A percentile compares a stretch with the other conserved stretches of the same genome.
Conservation (phyloP, 2,888 invertebrate species). For the Sminthurides aquaticus region DNA sequence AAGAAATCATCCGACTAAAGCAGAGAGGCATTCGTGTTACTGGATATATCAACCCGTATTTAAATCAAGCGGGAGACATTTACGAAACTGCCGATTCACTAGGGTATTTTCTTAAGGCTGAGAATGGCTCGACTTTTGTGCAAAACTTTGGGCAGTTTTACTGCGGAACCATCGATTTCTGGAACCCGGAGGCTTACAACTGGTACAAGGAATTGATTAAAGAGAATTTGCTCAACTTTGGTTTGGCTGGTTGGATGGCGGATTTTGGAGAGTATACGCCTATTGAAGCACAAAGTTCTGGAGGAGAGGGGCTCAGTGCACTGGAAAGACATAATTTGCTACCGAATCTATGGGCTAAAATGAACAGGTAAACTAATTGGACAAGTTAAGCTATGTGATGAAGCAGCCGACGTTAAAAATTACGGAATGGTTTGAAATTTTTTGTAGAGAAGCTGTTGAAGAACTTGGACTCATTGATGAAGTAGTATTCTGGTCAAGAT, state of each 20-base stretch:
- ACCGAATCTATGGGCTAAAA: constrained; percentile 35
- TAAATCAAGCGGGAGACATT: constrained; percentile 39
- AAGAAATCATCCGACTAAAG: constrained; percentile 27
- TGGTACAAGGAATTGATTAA: constrained; percentile 45
- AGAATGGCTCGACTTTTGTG: constrained; percentile 30
- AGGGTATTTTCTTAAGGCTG: constrained; percentile 35
- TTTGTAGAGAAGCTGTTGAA: constrained; percentile 29
- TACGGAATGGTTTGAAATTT: no score
- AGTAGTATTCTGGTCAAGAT: constrained; percentile 39
- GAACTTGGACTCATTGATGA: constrained; percentile 29
- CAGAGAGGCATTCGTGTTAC: constrained; percentile 34
- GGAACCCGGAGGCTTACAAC: constrained; percentile 45
- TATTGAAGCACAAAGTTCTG: constrained; percentile 24
- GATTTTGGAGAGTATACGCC: constrained; percentile 44
- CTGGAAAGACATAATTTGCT: constrained; percentile 35
- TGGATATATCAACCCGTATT: constrained; percentile 41
- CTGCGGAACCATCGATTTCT: constrained; percentile 46
- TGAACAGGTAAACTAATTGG: constrained; percentile 30
- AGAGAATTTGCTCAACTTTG: constrained; percentile 38
- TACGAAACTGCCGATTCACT: constrained; percentile 33
- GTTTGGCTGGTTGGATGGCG: constrained; percentile 43
- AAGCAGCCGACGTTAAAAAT: no score
- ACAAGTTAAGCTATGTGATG: no score
- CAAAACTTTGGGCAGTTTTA: constrained; percentile 43
- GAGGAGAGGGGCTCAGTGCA: neutral